These are phyloP conservation scores for Tryphoninae sp. DNA, from an alignment of 2,888 invertebrate species.

Conservation along the genomic window DNA sequence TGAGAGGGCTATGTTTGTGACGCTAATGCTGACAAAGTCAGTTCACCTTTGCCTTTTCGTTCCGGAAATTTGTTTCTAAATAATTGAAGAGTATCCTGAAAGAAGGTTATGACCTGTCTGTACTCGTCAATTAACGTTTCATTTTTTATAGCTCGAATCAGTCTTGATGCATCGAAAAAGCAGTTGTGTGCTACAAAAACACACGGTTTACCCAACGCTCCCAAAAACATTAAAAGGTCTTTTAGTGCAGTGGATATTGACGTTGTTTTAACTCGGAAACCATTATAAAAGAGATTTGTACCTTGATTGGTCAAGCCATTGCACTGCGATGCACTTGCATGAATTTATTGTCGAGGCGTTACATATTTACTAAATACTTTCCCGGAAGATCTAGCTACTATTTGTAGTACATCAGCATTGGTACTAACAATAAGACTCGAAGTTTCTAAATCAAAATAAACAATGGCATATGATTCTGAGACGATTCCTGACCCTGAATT, in stretches of 20 bases:
- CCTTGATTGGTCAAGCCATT: slow-evolving; percentile 1
- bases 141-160: background rate
- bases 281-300: background rate
- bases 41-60: background rate
- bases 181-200: background rate
- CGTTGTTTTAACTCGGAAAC: background rate
- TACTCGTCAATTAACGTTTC: background rate
- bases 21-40: background rate
- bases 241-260: background rate
- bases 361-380: slow-evolving; percentile 4
- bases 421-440: slow-evolving; percentile 8
- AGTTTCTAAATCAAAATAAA: slow-evolving; percentile 11
- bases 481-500: slow-evolving; percentile 4
- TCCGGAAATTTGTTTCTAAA: background rate
- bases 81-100: background rate
- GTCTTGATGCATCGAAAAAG: background rate
- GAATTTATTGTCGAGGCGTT: slow-evolving; percentile 3
- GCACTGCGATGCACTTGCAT: slow-evolving; percentile 1
- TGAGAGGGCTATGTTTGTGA: background rate
- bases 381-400: slow-evolving; percentile 4
- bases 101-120: background rate
- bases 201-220: background rate
- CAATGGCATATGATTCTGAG: slow-evolving; percentile 1
- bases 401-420: slow-evolving; percentile 2
- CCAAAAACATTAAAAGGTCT: background rate